Evolutionary conservation across 2,113 vertebrate genomes (phyloP).

Genomic region (Catharus minimus): DNA sequence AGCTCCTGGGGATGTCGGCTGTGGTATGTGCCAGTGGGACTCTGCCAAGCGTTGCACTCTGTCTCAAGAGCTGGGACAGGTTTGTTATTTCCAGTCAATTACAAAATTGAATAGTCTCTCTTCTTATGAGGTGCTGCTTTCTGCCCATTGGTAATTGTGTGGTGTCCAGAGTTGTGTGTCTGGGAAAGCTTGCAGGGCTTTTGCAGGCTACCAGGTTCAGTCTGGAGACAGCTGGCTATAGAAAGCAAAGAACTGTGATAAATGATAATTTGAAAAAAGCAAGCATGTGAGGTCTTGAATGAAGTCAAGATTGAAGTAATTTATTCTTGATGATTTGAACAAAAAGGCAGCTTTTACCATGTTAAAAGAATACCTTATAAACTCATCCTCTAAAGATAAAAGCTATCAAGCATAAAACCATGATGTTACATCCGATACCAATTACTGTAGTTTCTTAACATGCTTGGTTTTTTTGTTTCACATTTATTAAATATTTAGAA

Average conservation of each 20-base stretch:
- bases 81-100: not conserved
- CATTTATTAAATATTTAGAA: conserved; percentile 75
- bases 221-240: conserved; percentile 33
- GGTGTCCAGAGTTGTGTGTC: not conserved
- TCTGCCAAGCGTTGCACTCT: not conserved
- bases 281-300: conserved; percentile 49
- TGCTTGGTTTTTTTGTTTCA: conserved; percentile 44
- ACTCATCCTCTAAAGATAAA: conserved; percentile 64
- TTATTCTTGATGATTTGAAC: conserved; percentile 67
- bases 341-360: conserved; percentile 56
- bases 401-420: conserved; percentile 58
- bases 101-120: not conserved
- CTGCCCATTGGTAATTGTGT: not conserved
- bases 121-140: not conserved
- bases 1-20: rapidly evolving
- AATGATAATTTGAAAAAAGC: conserved; percentile 19
- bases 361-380: conserved; percentile 71
- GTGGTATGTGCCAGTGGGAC: rapidly evolving
- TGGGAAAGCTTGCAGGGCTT: not conserved
- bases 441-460: conserved; percentile 55
- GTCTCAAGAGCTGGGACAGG: not conserved
- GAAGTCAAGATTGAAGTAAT: conserved; percentile 74
- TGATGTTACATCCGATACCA: conserved; percentile 15
- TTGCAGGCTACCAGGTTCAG: conserved; percentile 4
- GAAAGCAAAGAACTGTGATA: conserved; percentile 35